Base-by-base conservation (phyloP, 2,888 invertebrate species). In the Ormyrus thymus region DNA sequence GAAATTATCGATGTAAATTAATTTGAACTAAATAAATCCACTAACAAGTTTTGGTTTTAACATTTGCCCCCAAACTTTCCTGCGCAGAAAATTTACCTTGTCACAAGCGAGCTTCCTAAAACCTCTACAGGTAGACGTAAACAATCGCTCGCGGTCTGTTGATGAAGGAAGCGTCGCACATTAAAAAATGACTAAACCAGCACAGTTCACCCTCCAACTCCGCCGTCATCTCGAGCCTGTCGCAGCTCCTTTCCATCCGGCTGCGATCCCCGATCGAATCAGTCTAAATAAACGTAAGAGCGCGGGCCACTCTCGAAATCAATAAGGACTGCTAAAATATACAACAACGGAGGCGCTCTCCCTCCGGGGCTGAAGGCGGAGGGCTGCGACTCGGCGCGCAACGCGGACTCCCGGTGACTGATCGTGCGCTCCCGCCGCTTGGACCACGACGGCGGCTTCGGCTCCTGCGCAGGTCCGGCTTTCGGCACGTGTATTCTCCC, bases 371-470 rank as follows among this genome's bases (percentile, higher is more conserved):
- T 11, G 61, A 61, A 6, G 6, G 45, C 9, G n/a, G 6, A 50
- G 65, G 9, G 64, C 64, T 15, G 50, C 65, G 65, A 50, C 11
- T 9, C 7, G 2, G 69, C 45, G 43, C 13, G 13, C 11, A 68
- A 62, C 59, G 66, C 75, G 59, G 75, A 7, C 15, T 46, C 43
- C 50, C 64, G 75, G 70, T 50, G 59, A 79, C 79, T 78, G 74
- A 70, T 74, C 9, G 51, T 51, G 43, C 48, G 59, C 51, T 64
- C 62, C n/a, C 29, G 13, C 43, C n/a, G 43, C 6, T 48, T 51
- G 48, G 13, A 29, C n/a, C 29, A 65, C 43, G 51, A 50, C 11
- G 55, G 46, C 45, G 11, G 8, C 2, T 6, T n/a, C 45, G 3
- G 13, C 15, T 45, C 43, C 46, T 64, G 76, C 76, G 70, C 76